These are phyloP conservation scores for Gryllus longicercus DNA, from an alignment of 2,888 invertebrate species.

Conservation along the genomic window DNA sequence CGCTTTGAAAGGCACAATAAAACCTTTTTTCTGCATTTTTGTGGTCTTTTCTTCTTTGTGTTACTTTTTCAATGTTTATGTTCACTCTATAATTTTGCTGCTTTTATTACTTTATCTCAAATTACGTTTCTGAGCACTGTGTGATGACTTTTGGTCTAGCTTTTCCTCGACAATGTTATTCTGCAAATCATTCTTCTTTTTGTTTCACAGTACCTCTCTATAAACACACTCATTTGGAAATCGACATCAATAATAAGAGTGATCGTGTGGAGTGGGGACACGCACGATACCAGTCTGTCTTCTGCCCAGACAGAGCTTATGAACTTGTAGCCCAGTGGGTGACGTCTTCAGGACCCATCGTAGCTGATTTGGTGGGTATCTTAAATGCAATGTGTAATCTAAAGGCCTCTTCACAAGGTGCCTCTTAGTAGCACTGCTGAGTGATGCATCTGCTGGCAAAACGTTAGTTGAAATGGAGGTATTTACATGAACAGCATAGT, in stretches of 20 bases:
- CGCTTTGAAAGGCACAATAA: neutral
- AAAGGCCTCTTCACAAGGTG: neutral
- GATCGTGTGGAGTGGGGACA: conserved; percentile 96
- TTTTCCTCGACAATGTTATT: too few species aligned
- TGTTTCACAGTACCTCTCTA: conserved; percentile 57
- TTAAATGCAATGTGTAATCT: neutral
- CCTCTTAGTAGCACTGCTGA: too few species aligned
- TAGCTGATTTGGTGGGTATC: conserved; percentile 75
- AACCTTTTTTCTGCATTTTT: too few species aligned
- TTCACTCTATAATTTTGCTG: too few species aligned
- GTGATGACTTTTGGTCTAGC: too few species aligned
- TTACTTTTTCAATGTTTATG: neutral
- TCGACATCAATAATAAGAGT: conserved; percentile 77
- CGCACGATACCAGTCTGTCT: conserved; percentile 83
- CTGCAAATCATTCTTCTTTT: conserved; percentile 28
- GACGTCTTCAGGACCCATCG: conserved; percentile 90
- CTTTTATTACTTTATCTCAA: too few species aligned
- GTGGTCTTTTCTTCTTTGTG: too few species aligned
- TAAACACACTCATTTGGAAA: conserved; percentile 82
- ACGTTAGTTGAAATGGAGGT: too few species aligned
- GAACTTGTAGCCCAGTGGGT: conserved; percentile 97
- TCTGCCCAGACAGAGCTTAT: conserved; percentile 85
- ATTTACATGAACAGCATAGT: too few species aligned
- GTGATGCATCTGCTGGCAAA: too few species aligned
- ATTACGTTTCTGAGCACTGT: too few species aligned